A percentile compares a stretch with the other conserved stretches of the same genome.
These are phyloP conservation scores for Deroplatys truncata DNA, from an alignment of 2,888 invertebrate species.

Conservation along the genomic window DNA sequence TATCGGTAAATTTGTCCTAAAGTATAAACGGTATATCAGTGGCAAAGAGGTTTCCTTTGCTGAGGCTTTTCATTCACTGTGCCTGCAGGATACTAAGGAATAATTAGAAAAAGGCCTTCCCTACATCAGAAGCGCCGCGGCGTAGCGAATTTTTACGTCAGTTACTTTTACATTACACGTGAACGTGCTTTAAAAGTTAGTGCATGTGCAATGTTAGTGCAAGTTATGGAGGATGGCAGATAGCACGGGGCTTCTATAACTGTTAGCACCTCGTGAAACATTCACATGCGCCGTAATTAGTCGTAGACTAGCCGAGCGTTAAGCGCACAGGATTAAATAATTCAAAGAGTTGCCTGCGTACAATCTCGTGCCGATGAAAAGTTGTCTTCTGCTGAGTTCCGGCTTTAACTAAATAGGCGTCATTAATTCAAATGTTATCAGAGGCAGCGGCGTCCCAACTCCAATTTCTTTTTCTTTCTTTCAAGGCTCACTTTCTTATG, in stretches of 20 bases:
- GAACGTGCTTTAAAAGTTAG: background rate
- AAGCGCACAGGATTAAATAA: constrained; percentile 12
- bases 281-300: constrained; percentile 19
- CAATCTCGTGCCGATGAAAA: background rate
- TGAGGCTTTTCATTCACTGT: background rate
- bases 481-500: no score
- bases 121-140: background rate
- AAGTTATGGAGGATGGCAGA: background rate
- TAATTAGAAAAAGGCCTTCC: background rate
- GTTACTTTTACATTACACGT: background rate
- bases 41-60: background rate
- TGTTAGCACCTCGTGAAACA: constrained; percentile 22
- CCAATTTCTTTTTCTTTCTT: no score
- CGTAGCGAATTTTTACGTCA: background rate
- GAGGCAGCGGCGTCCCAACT: no score
- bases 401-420: background rate
- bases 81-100: background rate
- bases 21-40: background rate
- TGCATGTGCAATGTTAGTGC: background rate
- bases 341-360: background rate
- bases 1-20: background rate
- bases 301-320: constrained; percentile 14
- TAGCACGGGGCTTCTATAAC: constrained; percentile 2
- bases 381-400: background rate
- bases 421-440: background rate